phyloP scores from a whole-genome alignment of 2,113 vertebrate species.

The Nicator chloris region DNA sequence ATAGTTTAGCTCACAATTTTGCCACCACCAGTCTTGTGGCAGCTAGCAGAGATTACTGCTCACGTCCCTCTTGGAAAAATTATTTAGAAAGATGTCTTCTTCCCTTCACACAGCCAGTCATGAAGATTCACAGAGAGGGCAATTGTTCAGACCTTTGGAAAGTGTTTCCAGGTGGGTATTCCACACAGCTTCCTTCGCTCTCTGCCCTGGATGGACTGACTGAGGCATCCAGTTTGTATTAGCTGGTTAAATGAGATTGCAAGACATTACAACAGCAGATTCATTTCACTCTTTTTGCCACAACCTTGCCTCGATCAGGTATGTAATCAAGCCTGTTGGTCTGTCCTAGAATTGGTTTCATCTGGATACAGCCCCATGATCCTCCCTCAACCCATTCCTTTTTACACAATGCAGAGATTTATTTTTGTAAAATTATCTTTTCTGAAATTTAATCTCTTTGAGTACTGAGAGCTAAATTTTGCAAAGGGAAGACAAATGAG shows the following conservation, averaged over 20 bases:
- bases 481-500: background rate
- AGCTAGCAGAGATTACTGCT: background rate
- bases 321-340: background rate
- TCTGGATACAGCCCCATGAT: background rate
- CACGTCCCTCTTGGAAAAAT: background rate
- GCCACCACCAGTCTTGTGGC: background rate
- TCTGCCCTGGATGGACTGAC: background rate
- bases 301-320: background rate
- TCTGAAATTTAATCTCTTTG: background rate
- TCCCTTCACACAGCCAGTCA: background rate
- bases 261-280: background rate
- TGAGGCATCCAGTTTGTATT: background rate
- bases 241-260: background rate
- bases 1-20: background rate
- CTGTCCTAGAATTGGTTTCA: background rate
- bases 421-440: background rate
- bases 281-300: background rate
- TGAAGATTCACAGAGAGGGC: background rate
- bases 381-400: background rate
- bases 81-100: background rate
- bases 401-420: background rate
- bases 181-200: background rate
- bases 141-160: background rate
- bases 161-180: background rate
- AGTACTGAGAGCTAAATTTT: background rate